phyloP scores from a whole-genome alignment of 2,888 invertebrate genomes.

The Phortica magna region DNA sequence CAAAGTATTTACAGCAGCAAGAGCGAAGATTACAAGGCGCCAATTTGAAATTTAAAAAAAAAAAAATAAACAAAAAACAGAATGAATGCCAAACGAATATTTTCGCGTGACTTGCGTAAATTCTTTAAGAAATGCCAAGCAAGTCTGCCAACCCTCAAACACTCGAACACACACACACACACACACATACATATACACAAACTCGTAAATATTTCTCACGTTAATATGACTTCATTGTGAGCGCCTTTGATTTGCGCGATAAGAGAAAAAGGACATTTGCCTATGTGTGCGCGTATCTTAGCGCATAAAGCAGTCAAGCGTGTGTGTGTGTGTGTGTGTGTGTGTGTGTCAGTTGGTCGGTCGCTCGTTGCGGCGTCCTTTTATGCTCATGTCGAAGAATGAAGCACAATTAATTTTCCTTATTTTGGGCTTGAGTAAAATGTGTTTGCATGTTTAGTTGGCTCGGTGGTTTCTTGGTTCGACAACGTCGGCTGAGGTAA shows the following conservation, averaged over 20 bases:
- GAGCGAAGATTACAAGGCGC: constrained; percentile 31
- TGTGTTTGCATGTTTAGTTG: neutral
- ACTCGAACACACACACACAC: too few relatives aligned
- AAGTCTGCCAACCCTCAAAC: neutral
- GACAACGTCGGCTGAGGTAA: neutral
- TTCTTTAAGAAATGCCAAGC: neutral
- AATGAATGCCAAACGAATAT: neutral
- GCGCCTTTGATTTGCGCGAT: constrained; percentile 26
- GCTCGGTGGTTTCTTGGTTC: too few relatives aligned
- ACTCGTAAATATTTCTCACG: constrained; percentile 24
- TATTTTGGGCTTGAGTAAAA: neutral
- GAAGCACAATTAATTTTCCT: constrained; percentile 26
- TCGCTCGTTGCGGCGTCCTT: neutral
- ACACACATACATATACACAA: too few relatives aligned
- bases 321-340: too few relatives aligned
- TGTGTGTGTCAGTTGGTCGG: neutral
- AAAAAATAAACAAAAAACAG: neutral
- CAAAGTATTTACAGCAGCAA: constrained; percentile 12
- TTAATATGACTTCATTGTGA: constrained; percentile 10
- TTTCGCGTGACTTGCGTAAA: constrained; percentile 28
- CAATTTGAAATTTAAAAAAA: constrained; percentile 7
- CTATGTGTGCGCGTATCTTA: neutral
- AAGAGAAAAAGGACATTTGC: constrained; percentile 10
- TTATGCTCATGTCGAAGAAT: neutral
- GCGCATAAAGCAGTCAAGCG: neutral